These are phyloP conservation scores for Sclerurus mexicanus DNA, from an alignment of 2,113 vertebrate genomes.

Conservation along the genomic window DNA sequence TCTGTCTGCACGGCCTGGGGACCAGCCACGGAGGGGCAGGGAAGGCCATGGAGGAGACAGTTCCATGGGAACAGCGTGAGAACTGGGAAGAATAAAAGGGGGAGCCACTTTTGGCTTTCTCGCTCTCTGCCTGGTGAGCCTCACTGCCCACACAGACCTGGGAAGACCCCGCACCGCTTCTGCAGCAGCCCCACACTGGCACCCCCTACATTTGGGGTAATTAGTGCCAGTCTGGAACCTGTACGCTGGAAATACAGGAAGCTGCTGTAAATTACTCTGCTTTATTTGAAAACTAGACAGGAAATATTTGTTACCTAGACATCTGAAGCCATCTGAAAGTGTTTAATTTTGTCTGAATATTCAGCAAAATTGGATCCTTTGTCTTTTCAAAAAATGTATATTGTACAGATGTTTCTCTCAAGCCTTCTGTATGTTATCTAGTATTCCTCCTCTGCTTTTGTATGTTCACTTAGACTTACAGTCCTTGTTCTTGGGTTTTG, in stretches of 20 bases:
- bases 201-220: slow-evolving; percentile 75
- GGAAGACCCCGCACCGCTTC: too few species aligned
- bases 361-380: background rate
- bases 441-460: background rate
- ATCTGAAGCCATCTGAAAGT: background rate
- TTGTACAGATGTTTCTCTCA: background rate
- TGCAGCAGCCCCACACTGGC: too few species aligned
- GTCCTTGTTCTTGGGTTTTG: background rate
- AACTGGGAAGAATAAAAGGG: too few species aligned
- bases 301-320: background rate
- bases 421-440: background rate
- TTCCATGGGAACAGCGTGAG: too few species aligned
- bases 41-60: too few species aligned
- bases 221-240: slow-evolving; percentile 79
- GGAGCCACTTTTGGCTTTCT: too few species aligned
- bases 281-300: background rate
- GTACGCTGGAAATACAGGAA: slow-evolving; percentile 69
- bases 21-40: too few species aligned
- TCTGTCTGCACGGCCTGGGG: too few species aligned
- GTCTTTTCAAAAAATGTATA: background rate
- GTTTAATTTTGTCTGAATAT: background rate
- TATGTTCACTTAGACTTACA: background rate
- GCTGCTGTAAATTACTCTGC: background rate
- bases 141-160: too few species aligned
- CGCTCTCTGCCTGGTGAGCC: too few species aligned